Evolutionary conservation across 1,140 invertebrate species (phyloP), one percentile per base, ranked within the genome.

Genomic region (Sminthurinus signatus): DNA sequence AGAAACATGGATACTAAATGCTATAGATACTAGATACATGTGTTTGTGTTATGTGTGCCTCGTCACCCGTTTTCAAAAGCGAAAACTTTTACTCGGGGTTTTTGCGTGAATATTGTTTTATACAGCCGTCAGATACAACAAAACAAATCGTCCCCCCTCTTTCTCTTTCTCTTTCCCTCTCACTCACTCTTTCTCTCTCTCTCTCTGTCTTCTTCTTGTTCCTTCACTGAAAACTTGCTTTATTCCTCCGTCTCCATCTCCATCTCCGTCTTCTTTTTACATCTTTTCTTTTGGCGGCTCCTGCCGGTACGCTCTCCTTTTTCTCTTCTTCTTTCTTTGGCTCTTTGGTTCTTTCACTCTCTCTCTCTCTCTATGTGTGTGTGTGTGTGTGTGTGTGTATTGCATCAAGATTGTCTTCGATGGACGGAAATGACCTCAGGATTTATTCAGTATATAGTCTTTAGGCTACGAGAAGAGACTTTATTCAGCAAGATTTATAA

Each of bases 401-500:
- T 46, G 43, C 57, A 44, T 51, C 57, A 48, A 65, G 56, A 65
- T 60, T 60, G 56, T 65, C 48, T 65, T 60, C 46, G 56, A 65
- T 60, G 57, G 63, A 65, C 46, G 68, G 68, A 70, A 70, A 70
- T 70, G 64, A 67, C 64, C 67, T 60, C 29, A 64, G 57, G 68
- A 70, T 66, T 70, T 70, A 70, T 70, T 60, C 42, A 51, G 19
- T 54, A 42, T 56, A 39, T 42, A 56, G 31, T 56, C 54, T 56
- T 56, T 56, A 56, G 54, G 54, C 54, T 42, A 12, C 54, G n/a
- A 42, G 25, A 19, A 59, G 63, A 69, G 64, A 66, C 61, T 67
- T 65, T 70, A 70, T 70, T 70, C 68, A 66, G 32, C 60, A 58
- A 65, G 68, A 70, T 70, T 70, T 70, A 70, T 66, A 66, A 43